phyloP scores from a whole-genome alignment of 1,140 invertebrate species.

The Drosophila elegans region DNA sequence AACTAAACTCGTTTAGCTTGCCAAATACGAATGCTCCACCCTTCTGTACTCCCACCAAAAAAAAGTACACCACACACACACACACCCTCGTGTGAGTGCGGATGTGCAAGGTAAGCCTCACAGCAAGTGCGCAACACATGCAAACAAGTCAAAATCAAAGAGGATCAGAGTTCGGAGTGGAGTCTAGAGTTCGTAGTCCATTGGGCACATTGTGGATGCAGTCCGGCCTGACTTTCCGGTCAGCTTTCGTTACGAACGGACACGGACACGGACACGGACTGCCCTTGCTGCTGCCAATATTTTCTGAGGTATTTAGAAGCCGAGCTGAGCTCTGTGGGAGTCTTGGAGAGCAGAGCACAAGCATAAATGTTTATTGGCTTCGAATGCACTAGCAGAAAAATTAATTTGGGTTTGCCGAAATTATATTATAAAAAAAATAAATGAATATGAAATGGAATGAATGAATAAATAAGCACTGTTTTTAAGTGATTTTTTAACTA shows the following conservation, averaged over 20 bases:
- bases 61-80: slow-evolving; percentile 3
- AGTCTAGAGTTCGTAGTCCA: slow-evolving; percentile 22
- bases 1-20: slow-evolving; percentile 80
- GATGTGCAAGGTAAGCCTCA: slow-evolving; percentile 64
- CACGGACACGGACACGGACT: slow-evolving; percentile 2
- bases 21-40: slow-evolving; percentile 45
- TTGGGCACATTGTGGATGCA: slow-evolving; percentile 60
- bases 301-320: slow-evolving; percentile 69
- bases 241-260: slow-evolving; percentile 31
- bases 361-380: slow-evolving; percentile 61
- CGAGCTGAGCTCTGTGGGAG: slow-evolving; percentile 36
- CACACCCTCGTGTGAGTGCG: slow-evolving; percentile 12
- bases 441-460: no score
- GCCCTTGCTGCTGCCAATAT: slow-evolving; percentile 64
- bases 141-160: slow-evolving; percentile 54
- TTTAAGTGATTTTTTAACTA: no score
- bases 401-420: no score
- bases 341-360: slow-evolving; percentile 18
- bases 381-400: slow-evolving; percentile 1
- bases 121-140: slow-evolving; percentile 67
- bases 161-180: background rate
- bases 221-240: slow-evolving; percentile 34
- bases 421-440: no score
- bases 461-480: no score
- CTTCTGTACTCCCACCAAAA: slow-evolving; percentile 3